phyloP scores from a whole-genome alignment of 2,113 vertebrate genomes.

The Apteryx mantelli region DNA sequence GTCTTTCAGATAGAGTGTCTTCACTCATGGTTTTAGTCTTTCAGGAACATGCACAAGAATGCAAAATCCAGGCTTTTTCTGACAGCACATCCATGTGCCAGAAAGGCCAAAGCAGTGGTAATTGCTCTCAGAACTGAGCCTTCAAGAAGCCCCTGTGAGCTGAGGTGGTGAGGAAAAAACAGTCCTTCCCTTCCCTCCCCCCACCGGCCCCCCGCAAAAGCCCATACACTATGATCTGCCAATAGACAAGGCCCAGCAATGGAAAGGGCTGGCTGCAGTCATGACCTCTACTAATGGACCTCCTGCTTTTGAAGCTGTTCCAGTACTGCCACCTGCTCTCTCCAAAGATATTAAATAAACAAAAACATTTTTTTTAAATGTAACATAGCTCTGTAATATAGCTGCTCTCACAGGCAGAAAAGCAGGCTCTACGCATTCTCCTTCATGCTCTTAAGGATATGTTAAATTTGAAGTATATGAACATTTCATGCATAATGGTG shows the following conservation, averaged over 20 bases:
- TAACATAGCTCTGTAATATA: neutral
- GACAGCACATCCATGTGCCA: neutral
- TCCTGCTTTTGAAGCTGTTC: neutral
- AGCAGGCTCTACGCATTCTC: neutral
- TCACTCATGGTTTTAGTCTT: slow-evolving; percentile 15
- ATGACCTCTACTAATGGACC: neutral
- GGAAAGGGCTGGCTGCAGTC: neutral
- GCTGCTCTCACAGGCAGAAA: neutral
- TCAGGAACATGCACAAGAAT: neutral
- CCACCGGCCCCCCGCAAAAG: neutral
- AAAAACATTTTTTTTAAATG: neutral
- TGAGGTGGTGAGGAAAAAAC: neutral
- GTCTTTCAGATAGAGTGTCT: neutral
- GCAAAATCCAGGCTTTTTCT: neutral
- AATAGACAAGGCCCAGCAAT: neutral
- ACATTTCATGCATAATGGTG: fast-evolving
- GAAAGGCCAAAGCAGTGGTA: neutral
- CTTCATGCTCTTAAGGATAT: neutral
- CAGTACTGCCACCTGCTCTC: neutral
- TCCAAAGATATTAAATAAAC: neutral
- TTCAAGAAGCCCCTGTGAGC: neutral
- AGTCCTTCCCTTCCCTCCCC: neutral
- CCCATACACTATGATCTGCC: neutral
- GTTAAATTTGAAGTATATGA: neutral
- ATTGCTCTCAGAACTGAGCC: slow-evolving; percentile 29